These are phyloP conservation scores for Scartelaos histophorus DNA, from an alignment of 2,113 vertebrate species.

Conservation along the genomic window DNA sequence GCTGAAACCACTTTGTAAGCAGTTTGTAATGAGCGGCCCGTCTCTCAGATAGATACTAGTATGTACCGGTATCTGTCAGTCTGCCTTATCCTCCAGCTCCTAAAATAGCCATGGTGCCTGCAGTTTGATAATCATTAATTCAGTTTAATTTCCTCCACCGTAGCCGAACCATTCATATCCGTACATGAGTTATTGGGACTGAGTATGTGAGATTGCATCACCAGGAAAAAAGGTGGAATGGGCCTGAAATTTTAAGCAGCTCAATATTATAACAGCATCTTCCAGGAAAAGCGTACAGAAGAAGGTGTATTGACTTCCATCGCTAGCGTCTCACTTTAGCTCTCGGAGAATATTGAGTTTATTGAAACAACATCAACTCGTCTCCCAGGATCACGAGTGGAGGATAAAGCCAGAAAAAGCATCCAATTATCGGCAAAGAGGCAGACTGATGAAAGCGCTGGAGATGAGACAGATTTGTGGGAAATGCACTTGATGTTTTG, in stretches of 20 bases:
- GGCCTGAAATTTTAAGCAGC: conserved; percentile 64
- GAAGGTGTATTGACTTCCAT: conserved; percentile 62
- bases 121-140: conserved; percentile 67
- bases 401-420: conserved; percentile 36
- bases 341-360: conserved; percentile 47
- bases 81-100: conserved; percentile 22
- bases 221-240: conserved; percentile 40
- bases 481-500: not conserved
- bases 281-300: conserved; percentile 55
- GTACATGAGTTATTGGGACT: conserved; percentile 65
- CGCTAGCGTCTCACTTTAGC: conserved; percentile 56
- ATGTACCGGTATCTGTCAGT: conserved; percentile 2
- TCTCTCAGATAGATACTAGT: conserved; percentile 18
- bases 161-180: conserved; percentile 75
- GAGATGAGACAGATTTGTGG: conserved; percentile 9
- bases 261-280: conserved; percentile 69
- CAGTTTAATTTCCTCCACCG: conserved; percentile 71
- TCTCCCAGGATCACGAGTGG: conserved; percentile 35
- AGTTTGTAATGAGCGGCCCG: conserved; percentile 22
- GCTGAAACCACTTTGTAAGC: conserved; percentile 12
- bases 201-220: conserved; percentile 54
- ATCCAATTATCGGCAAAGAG: conserved; percentile 28
- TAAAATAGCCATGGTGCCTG: conserved; percentile 50
- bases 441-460: conserved; percentile 28
- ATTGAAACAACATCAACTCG: conserved; percentile 47